Evolutionary conservation across 2,888 invertebrate genomes (phyloP), one percentile per base, ranked within the genome.

Genomic region (Dendrolimus pini): DNA sequence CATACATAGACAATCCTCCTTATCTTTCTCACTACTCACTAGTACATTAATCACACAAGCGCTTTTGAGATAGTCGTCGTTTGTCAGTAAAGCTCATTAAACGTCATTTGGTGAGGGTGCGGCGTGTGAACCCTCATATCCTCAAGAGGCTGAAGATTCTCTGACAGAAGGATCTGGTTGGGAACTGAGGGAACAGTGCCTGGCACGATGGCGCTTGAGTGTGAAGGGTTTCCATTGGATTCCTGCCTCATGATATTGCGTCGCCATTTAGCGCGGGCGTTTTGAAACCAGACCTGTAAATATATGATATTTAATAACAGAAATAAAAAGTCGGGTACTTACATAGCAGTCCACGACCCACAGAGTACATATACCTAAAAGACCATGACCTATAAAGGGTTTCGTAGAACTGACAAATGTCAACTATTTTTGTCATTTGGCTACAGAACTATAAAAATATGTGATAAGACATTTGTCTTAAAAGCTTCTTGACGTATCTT

Each of bases 221-320:
- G 84, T 0, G 74, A 72, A 0, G 74, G 64, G 56, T 60, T 72
- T 70, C 0, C 83, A 56, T 79, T 84, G 0, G 88, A 75, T 75
- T 97, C 97, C 76, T 96, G 97, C 56, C 97, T 91, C 95, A 97
- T 96, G 80, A 97, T 93, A 83, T 97, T 98, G 57, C 99, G 94
- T 66, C 99, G 94, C 96, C 98, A 99, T 91, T 99, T 99, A 52
- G 99, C 99, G 57, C 99, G 92, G 0, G 99, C 99, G 82, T 99
- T 99, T 93, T 99, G 99, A 85, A 99, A 99, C 99, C 99, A 99
- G 1, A 99, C 99, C 98, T 99, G 67, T 74, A 47, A 42, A 41
- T 18, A 10, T n/a, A n/a, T 9, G 47, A 42, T 41, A 18, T 54
- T 54, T 54, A 10, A 54, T 8, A 7, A n/a, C 9, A 54, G 54